Evolutionary conservation across 2,113 vertebrate genomes (phyloP).

Genomic region (Microcebus murinus): DNA sequence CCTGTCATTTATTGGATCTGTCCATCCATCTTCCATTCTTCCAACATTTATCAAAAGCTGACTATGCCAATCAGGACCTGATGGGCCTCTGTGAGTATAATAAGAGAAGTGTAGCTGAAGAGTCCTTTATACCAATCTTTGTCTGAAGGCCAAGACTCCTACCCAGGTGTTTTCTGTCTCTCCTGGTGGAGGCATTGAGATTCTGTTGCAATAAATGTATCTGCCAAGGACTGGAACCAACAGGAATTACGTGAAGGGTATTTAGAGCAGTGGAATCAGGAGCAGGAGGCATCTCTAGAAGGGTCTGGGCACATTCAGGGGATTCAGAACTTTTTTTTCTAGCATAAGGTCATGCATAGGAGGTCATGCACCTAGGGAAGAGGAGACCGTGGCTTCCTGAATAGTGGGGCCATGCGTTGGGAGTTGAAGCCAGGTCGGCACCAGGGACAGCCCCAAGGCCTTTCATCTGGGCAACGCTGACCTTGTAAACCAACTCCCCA

Average conservation of each 20-base stretch:
- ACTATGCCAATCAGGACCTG: not conserved
- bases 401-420: not conserved
- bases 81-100: not conserved
- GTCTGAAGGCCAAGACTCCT: not conserved
- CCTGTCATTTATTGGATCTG: not conserved
- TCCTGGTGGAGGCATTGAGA: not conserved
- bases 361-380: not conserved
- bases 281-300: not conserved
- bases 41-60: not conserved
- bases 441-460: not conserved
- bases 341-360: not conserved
- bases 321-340: not conserved
- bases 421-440: not conserved
- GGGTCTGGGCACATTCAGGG: fast-evolving
- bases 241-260: not conserved
- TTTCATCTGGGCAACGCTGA: fast-evolving
- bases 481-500: not conserved
- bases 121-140: not conserved
- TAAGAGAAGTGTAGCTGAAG: not conserved
- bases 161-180: not conserved
- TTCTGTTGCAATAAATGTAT: not conserved
- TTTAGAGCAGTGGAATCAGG: not conserved
- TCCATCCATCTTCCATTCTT: not conserved
- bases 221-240: not conserved
- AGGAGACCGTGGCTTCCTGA: not conserved